These are phyloP conservation scores for Cantharis lateralis DNA, from an alignment of 2,888 invertebrate species.

Conservation along the genomic window DNA sequence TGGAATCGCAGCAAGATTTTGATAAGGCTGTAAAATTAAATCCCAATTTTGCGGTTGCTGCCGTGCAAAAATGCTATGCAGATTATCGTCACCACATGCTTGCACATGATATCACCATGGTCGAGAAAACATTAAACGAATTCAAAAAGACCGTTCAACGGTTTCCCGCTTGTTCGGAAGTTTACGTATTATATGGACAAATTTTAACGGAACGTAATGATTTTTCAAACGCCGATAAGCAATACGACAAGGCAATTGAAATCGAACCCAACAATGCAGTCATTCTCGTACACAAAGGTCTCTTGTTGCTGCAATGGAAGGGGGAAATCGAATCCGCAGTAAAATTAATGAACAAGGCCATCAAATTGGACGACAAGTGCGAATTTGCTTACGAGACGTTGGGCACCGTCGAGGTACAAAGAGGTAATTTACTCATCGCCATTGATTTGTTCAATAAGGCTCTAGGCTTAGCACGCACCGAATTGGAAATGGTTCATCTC, in stretches of 20 bases:
- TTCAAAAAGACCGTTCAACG: slow-evolving; percentile 78
- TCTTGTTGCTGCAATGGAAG: slow-evolving; percentile 82
- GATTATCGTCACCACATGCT: slow-evolving; percentile 66
- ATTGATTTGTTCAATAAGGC: slow-evolving; percentile 89
- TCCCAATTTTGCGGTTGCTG: slow-evolving; percentile 83
- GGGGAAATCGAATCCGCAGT: slow-evolving; percentile 81
- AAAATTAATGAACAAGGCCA: slow-evolving; percentile 76
- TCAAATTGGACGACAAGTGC: slow-evolving; percentile 88
- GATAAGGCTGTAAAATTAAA: slow-evolving; percentile 80
- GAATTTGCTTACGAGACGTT: slow-evolving; percentile 95
- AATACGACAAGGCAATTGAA: slow-evolving; percentile 79
- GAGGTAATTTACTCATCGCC: slow-evolving; percentile 81
- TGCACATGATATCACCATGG: slow-evolving; percentile 57
- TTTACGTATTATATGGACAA: slow-evolving; percentile 88
- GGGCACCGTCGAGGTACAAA: slow-evolving; percentile 92
- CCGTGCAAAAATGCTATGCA: slow-evolving; percentile 89
- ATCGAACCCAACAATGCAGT: slow-evolving; percentile 86
- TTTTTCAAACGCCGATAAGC: slow-evolving; percentile 80
- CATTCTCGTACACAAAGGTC: slow-evolving; percentile 84
- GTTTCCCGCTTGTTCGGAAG: slow-evolving; percentile 85
- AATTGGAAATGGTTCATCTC: slow-evolving; percentile 87
- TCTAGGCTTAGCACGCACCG: slow-evolving; percentile 81
- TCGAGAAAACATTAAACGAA: slow-evolving; percentile 69
- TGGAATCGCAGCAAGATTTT: slow-evolving; percentile 82
- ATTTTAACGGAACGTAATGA: slow-evolving; percentile 85